These are phyloP conservation scores for Mormoops blainvillei DNA, from an alignment of 2,113 vertebrate species.

Conservation along the genomic window DNA sequence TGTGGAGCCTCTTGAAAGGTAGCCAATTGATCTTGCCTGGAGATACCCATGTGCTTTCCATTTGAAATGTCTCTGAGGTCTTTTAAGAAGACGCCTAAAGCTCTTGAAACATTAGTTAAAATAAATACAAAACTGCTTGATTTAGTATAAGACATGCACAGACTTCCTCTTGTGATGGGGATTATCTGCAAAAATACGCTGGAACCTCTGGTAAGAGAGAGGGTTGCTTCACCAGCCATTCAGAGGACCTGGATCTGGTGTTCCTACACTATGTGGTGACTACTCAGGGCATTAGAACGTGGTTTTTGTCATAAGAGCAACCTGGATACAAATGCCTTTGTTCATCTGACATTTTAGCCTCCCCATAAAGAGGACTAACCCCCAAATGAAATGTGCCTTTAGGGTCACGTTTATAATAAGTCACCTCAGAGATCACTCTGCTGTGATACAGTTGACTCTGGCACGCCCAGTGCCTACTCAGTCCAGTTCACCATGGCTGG, in stretches of 20 bases:
- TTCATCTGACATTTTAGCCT: neutral
- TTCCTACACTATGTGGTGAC: neutral
- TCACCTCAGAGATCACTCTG: neutral
- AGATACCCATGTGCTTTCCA: constrained; percentile 56
- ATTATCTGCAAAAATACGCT: constrained; percentile 1
- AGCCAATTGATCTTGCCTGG: constrained; percentile 47
- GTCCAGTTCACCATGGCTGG: neutral
- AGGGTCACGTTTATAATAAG: neutral
- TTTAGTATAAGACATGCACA: constrained; percentile 27
- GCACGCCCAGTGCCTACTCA: neutral
- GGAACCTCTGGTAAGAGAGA: neutral
- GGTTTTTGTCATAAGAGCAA: neutral
- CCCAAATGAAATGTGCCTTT: neutral
- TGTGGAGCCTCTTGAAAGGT: constrained; percentile 38
- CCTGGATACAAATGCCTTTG: neutral
- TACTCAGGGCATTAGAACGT: neutral
- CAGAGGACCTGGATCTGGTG: neutral
- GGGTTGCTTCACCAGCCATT: neutral
- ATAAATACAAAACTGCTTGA: neutral
- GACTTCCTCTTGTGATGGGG: neutral
- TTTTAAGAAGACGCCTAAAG: constrained; percentile 43
- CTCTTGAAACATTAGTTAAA: constrained; percentile 26
- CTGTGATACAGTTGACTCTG: neutral
- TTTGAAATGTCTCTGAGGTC: constrained; percentile 45
- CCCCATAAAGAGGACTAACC: neutral